These are phyloP conservation scores for Folsomia manolachei DNA, from an alignment of 2,888 invertebrate genomes.

Conservation along the genomic window DNA sequence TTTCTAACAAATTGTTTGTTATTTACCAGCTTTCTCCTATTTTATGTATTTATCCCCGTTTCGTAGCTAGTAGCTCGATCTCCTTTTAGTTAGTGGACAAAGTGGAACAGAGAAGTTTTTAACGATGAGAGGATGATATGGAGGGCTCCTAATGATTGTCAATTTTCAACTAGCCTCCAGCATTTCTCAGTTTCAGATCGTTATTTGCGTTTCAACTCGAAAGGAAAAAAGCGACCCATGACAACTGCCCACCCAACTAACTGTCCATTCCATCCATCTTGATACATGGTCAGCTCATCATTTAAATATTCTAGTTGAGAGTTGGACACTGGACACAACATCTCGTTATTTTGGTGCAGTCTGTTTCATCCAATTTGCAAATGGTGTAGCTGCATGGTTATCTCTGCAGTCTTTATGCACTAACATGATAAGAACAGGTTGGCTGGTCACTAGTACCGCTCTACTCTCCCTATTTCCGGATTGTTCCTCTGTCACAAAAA, in stretches of 20 bases:
- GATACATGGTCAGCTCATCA: not conserved
- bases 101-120: not conserved
- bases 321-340: conserved; percentile 29
- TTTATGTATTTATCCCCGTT: too few relatives aligned
- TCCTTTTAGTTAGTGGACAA: not conserved
- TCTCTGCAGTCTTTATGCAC: too few relatives aligned
- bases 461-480: too few relatives aligned
- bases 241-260: not conserved
- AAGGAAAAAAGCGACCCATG: too few relatives aligned
- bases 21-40: too few relatives aligned
- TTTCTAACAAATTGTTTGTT: too few relatives aligned
- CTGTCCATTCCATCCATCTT: not conserved
- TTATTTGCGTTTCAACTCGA: conserved; percentile 42
- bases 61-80: too few relatives aligned
- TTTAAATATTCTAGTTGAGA: too few relatives aligned
- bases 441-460: too few relatives aligned
- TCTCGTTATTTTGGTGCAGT: conserved; percentile 35
- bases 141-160: conserved; percentile 47
- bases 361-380: conserved; percentile 6
- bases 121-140: not conserved
- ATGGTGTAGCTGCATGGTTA: too few relatives aligned
- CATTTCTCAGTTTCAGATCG: conserved; percentile 48
- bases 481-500: too few relatives aligned
- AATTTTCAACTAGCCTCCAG: conserved; percentile 50
- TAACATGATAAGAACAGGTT: too few relatives aligned